Conservation (phyloP, 2,113 vertebrate genomes). For the Psilopogon haemacephalus region DNA sequence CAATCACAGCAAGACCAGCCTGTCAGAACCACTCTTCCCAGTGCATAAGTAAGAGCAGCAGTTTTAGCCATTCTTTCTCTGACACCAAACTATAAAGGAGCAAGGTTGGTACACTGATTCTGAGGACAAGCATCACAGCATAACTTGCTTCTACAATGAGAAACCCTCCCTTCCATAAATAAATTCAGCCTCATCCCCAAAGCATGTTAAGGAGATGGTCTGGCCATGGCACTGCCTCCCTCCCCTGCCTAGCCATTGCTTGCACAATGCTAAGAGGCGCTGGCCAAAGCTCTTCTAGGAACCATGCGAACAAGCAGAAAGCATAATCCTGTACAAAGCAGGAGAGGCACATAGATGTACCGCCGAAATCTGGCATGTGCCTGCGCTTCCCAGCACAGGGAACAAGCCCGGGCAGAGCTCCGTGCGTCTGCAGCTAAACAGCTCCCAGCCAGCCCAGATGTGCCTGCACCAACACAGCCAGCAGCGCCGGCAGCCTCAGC, state of each 20-base stretch:
- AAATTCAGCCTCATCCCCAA: background rate
- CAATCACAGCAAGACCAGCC: slow-evolving; percentile 17
- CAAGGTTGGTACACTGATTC: background rate
- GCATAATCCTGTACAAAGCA: background rate
- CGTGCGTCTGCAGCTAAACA: rapidly evolving
- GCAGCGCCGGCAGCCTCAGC: rapidly evolving
- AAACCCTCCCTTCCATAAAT: background rate
- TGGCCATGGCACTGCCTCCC: background rate
- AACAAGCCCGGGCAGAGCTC: background rate
- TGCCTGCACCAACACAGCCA: background rate
- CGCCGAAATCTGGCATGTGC: rapidly evolving
- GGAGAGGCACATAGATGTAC: background rate
- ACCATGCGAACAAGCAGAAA: background rate
- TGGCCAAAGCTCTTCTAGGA: background rate
- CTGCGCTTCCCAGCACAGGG: rapidly evolving
- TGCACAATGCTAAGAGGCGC: background rate
- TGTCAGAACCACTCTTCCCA: background rate
- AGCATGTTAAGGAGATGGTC: rapidly evolving
- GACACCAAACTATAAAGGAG: background rate
- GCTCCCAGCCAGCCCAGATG: background rate
- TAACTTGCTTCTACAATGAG: background rate
- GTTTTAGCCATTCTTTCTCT: background rate
- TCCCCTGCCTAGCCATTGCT: rapidly evolving
- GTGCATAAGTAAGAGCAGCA: background rate
- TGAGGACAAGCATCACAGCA: background rate